Conservation (phyloP, 2,888 invertebrate genomes). For the Euzetes globulus region DNA sequence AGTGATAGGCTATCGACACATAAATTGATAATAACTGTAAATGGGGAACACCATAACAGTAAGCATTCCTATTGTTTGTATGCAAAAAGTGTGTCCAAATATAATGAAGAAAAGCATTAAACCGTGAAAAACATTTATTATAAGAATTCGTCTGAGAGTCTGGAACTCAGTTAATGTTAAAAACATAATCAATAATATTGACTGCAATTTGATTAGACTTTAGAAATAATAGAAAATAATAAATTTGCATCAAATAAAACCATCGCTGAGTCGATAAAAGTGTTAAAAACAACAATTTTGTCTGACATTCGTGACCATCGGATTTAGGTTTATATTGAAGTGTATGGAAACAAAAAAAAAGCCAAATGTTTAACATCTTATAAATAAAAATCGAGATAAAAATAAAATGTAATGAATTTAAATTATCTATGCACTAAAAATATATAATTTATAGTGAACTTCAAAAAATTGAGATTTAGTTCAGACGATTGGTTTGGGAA, state of each 20-base stretch:
- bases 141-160: not conserved
- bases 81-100: constrained; percentile 17
- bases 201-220: too few relatives aligned
- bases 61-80: not conserved
- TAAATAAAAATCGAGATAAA: not conserved
- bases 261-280: not conserved
- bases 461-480: constrained; percentile 1
- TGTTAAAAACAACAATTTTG: not conserved
- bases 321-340: not conserved
- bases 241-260: not conserved
- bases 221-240: not conserved
- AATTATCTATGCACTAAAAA: not conserved
- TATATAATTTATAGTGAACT: not conserved
- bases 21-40: too few relatives aligned
- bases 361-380: not conserved
- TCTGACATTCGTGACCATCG: not conserved
- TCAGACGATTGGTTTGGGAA: not conserved
- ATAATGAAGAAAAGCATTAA: constrained; percentile 16
- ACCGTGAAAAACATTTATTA: constrained; percentile 16
- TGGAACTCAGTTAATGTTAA: too few relatives aligned
- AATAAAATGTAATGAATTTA: constrained; percentile 1
- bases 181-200: too few relatives aligned
- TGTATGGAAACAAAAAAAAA: not conserved
- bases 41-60: not conserved
- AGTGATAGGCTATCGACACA: too few relatives aligned